Evolutionary conservation across 2,113 vertebrate genomes (phyloP).

Genomic region (Cyanoderma ruficeps): DNA sequence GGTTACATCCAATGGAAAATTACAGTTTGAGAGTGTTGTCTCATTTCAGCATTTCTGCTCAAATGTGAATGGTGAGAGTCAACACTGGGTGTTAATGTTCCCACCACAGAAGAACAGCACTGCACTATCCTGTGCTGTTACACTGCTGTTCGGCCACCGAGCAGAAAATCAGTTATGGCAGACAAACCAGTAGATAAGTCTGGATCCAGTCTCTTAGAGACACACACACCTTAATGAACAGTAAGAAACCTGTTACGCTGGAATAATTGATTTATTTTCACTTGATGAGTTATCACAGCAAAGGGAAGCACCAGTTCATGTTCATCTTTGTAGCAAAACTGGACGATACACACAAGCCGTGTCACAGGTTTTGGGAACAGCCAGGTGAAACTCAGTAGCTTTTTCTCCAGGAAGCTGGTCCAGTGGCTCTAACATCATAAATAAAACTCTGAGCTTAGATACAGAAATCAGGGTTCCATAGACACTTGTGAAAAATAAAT

Average conservation of each 20-base stretch:
- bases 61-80: neutral
- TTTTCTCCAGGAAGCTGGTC: neutral
- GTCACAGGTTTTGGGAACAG: neutral
- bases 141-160: accelerated
- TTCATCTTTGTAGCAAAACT: neutral
- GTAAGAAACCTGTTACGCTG: neutral
- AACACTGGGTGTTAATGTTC: neutral
- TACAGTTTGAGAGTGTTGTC: neutral
- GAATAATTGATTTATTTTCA: neutral
- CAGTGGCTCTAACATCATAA: neutral
- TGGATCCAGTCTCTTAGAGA: neutral
- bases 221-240: neutral
- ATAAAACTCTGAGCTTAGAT: neutral
- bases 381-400: neutral
- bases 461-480: neutral
- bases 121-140: neutral
- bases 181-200: neutral
- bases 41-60: neutral
- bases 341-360: accelerated
- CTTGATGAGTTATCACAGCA: neutral
- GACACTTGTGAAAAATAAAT: neutral
- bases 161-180: neutral
- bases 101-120: neutral
- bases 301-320: neutral
- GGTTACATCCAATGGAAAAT: neutral